phyloP scores from a whole-genome alignment of 1,140 invertebrate genomes.

The Drosophila lacertosa region DNA sequence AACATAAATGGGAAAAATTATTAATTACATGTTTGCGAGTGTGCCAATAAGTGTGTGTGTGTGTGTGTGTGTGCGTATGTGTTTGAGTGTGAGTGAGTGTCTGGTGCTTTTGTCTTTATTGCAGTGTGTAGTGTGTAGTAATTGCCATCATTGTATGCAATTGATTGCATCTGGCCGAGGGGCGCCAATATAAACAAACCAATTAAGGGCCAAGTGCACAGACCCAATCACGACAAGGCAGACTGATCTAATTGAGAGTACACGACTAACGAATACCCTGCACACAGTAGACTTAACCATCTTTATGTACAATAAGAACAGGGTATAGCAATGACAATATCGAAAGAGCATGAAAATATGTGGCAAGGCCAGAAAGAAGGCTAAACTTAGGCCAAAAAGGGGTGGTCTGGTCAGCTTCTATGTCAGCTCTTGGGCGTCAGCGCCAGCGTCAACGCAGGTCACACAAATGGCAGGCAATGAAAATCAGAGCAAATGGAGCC shows the following conservation, averaged over 20 bases:
- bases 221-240: constrained; percentile 29
- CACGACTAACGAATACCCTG: too few species aligned
- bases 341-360: constrained; percentile 34
- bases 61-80: not conserved
- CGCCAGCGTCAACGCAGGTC: constrained; percentile 66
- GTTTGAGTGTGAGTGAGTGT: not conserved
- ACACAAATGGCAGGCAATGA: constrained; percentile 82
- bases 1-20: constrained; percentile 80
- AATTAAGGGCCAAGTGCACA: constrained; percentile 72
- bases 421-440: not conserved
- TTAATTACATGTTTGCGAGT: constrained; percentile 61
- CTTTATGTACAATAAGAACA: too few species aligned
- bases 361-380: constrained; percentile 14
- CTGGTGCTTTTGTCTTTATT: not conserved
- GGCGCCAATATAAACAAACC: constrained; percentile 81
- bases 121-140: constrained; percentile 50
- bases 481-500: constrained; percentile 81
- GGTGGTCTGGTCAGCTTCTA: constrained; percentile 8
- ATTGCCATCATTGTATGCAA: constrained; percentile 80
- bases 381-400: constrained; percentile 11
- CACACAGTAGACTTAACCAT: too few species aligned
- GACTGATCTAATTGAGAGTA: too few species aligned
- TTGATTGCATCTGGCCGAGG: constrained; percentile 76
- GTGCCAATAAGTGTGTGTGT: constrained; percentile 4
- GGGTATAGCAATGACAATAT: constrained; percentile 9